phyloP scores from a whole-genome alignment of 2,113 vertebrate species.

The Melospiza georgiana region DNA sequence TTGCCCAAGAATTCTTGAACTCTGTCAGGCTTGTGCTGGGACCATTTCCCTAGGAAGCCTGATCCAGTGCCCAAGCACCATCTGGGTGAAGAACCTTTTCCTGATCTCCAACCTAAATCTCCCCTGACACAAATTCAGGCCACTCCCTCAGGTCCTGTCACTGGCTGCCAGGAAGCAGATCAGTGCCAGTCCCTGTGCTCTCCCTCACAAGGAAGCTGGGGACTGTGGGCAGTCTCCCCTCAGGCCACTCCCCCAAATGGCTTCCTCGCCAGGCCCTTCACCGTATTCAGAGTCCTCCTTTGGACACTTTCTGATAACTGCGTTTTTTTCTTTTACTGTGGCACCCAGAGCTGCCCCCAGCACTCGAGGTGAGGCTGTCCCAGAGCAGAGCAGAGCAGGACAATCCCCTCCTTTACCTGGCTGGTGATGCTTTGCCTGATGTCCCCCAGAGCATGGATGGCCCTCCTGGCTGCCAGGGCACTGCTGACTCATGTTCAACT shows the following conservation, averaged over 20 bases:
- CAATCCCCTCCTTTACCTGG: rapidly evolving
- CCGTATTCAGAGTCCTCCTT: background rate
- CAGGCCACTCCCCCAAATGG: rapidly evolving
- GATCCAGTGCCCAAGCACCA: rapidly evolving
- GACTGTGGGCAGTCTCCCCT: too few relatives aligned
- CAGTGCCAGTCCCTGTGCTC: background rate
- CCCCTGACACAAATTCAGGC: background rate
- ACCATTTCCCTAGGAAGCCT: background rate
- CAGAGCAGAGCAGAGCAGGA: rapidly evolving
- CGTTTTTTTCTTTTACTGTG: background rate
- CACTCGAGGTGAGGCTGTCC: rapidly evolving
- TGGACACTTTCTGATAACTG: background rate
- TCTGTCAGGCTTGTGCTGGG: background rate
- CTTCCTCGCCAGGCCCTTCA: background rate
- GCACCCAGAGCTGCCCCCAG: background rate
- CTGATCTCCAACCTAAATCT: background rate
- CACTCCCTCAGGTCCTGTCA: background rate
- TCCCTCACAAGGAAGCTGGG: background rate
- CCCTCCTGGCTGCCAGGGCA: background rate
- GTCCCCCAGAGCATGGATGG: rapidly evolving
- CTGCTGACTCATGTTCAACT: background rate
- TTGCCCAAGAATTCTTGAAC: background rate
- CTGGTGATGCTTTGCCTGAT: rapidly evolving
- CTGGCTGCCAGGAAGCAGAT: too few relatives aligned
- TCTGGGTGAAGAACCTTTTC: background rate